Percentiles rank a stretch among this genome's conserved stretches.
Conservation (phyloP, 2,888 invertebrate genomes). For the Pherbina coryleti region DNA sequence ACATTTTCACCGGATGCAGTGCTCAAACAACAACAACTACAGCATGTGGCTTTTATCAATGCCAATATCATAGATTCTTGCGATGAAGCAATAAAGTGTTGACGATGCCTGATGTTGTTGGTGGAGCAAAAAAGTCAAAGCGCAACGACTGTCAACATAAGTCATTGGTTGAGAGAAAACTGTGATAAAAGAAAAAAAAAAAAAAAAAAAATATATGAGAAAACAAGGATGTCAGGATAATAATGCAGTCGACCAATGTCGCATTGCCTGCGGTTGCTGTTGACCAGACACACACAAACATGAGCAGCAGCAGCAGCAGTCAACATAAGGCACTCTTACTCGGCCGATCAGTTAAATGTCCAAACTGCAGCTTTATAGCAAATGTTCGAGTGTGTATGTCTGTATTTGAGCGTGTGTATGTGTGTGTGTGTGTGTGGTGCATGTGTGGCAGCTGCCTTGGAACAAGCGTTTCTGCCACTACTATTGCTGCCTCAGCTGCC, state of each 20-base stretch:
- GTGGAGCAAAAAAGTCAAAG: slow-evolving; percentile 52
- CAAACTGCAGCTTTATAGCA: slow-evolving; percentile 21
- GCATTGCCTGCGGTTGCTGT: slow-evolving; percentile 26
- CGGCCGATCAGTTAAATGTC: slow-evolving; percentile 13
- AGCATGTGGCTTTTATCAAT: neutral
- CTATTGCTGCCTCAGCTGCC: slow-evolving; percentile 16
- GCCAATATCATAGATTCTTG: neutral
- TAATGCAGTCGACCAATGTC: slow-evolving; percentile 13
- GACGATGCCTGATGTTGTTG: neutral
- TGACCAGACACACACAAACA: neutral
- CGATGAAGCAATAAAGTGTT: neutral
- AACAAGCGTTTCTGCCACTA: slow-evolving; percentile 27
- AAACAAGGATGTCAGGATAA: slow-evolving; percentile 1
- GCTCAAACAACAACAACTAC: slow-evolving; percentile 9
- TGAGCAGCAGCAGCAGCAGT: too few species aligned
- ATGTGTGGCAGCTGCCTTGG: neutral
- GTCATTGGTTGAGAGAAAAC: slow-evolving; percentile 48
- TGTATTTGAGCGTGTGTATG: slow-evolving; percentile 33
- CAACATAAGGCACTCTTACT: neutral
- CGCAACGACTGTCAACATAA: slow-evolving; percentile 55
- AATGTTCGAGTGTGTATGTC: neutral
- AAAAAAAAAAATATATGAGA: neutral
- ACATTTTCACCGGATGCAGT: slow-evolving; percentile 42
- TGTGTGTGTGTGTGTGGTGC: neutral
- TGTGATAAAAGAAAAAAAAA: neutral